A percentile compares a stretch with the other conserved stretches of the same genome.
Evolutionary conservation across 2,797 vertebrate species (phyloP).

Genomic region (Notolabrus celidotus): DNA sequence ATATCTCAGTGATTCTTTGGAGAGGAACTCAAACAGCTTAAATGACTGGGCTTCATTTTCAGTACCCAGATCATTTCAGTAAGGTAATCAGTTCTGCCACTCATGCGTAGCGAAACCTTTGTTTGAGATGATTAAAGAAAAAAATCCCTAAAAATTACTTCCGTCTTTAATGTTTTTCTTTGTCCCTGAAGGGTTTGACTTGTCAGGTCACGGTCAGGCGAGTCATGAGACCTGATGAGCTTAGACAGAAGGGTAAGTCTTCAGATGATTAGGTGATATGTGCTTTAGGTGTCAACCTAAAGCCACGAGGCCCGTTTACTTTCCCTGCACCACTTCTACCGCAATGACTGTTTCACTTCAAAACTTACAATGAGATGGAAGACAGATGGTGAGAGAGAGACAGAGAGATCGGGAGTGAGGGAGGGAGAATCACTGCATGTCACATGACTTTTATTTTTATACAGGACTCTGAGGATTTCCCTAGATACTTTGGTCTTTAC

Average conservation of each 20-base stretch:
- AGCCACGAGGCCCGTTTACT: conserved; percentile 16
- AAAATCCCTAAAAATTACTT: not conserved
- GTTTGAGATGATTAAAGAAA: not conserved
- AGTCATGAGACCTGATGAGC: conserved; percentile 62
- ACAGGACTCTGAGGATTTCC: conserved; percentile 32
- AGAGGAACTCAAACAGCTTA: conserved; percentile 18
- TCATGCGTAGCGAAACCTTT: not conserved
- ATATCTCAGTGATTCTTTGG: conserved; percentile 23
- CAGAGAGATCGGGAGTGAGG: too few species aligned
- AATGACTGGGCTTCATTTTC: conserved; percentile 17
- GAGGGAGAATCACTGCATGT: conserved; percentile 24
- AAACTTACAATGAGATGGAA: conserved; percentile 29
- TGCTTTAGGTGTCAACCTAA: conserved; percentile 12
- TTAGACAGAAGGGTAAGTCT: conserved; percentile 53
- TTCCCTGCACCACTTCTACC: conserved; percentile 9
- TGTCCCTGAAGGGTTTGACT: not conserved
- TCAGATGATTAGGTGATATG: conserved; percentile 56
- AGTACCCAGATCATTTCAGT: conserved; percentile 5
- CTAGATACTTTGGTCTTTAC: conserved; percentile 38
- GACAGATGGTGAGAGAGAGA: conserved; percentile 36
- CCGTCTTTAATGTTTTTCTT: not conserved
- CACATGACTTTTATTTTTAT: conserved; percentile 53
- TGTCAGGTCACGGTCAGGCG: conserved; percentile 42
- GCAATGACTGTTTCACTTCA: conserved; percentile 17
- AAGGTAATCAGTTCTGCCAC: conserved; percentile 13